Percentiles rank a stretch among this genome's conserved stretches.
These are phyloP conservation scores for Erynnis tages DNA, from an alignment of 2,888 invertebrate genomes.

Conservation along the genomic window DNA sequence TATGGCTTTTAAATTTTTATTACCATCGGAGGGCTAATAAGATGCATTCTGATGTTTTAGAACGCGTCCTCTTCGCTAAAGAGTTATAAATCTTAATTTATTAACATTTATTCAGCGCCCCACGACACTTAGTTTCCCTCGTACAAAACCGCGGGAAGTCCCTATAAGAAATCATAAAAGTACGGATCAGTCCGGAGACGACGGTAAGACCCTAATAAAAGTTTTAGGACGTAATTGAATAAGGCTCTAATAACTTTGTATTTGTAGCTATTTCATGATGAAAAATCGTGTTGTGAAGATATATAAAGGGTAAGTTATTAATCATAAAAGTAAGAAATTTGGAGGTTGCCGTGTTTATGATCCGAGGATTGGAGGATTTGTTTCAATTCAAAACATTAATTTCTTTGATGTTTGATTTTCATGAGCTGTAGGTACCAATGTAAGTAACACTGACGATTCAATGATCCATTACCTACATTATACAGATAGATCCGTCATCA, in stretches of 20 bases:
- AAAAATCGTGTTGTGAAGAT: slow-evolving; percentile 4
- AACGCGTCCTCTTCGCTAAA: slow-evolving; percentile 29
- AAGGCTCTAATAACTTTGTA: slow-evolving; percentile 26
- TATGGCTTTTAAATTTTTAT: slow-evolving; percentile 26
- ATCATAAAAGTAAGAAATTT: not conserved
- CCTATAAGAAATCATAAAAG: slow-evolving; percentile 40
- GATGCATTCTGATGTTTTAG: slow-evolving; percentile 30
- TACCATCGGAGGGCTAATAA: slow-evolving; percentile 29
- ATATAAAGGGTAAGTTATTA: slow-evolving; percentile 8
- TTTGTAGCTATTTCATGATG: slow-evolving; percentile 22
- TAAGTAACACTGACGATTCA: too few relatives aligned
- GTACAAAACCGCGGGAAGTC: slow-evolving; percentile 43
- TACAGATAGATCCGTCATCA: too few relatives aligned
- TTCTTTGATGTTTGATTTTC: too few relatives aligned
- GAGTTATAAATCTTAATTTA: slow-evolving; percentile 40
- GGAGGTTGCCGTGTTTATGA: not conserved
- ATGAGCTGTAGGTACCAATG: too few relatives aligned
- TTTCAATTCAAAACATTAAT: too few relatives aligned
- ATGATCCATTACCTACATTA: too few relatives aligned
- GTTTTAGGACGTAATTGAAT: slow-evolving; percentile 45
- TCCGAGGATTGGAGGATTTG: not conserved
- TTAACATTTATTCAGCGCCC: slow-evolving; percentile 36
- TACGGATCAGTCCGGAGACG: slow-evolving; percentile 32
- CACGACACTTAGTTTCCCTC: slow-evolving; percentile 30
- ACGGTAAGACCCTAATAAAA: slow-evolving; percentile 41